These are phyloP conservation scores for Dendrocincla tyrannina DNA, from an alignment of 2,797 vertebrate genomes.

Conservation along the genomic window DNA sequence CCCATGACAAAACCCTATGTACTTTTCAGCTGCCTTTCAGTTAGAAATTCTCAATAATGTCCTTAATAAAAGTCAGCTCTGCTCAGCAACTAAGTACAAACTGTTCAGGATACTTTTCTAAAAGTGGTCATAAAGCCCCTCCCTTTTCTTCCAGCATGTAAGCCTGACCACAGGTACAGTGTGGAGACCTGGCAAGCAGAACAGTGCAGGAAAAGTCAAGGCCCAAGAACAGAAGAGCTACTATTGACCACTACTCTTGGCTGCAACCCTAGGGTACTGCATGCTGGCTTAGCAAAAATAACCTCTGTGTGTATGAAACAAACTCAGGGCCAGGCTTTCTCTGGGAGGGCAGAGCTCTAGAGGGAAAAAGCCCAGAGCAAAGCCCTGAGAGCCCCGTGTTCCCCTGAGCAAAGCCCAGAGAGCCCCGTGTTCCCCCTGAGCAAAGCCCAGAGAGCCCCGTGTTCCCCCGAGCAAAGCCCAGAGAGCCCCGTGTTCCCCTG, in stretches of 20 bases:
- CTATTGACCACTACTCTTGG: neutral
- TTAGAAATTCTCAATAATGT: neutral
- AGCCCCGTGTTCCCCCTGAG: neutral
- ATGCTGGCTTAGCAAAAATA: neutral
- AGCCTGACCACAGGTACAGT: neutral
- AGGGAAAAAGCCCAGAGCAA: neutral
- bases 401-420: neutral
- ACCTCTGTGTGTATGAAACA: neutral
- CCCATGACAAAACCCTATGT: neutral
- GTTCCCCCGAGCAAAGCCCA: neutral
- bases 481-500: neutral
- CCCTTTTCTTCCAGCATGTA: neutral
- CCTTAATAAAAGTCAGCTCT: neutral
- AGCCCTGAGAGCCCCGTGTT: accelerated
- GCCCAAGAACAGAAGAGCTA: neutral
- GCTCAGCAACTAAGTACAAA: neutral
- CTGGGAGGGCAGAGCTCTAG: neutral
- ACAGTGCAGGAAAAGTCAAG: neutral
- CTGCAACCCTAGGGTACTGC: neutral
- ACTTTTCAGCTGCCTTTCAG: constrained; percentile 6
- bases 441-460: no score
- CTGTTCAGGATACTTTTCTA: neutral
- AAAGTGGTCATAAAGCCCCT: neutral
- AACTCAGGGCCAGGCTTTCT: neutral
- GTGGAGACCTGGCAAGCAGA: neutral